phyloP scores from a whole-genome alignment of 2,888 invertebrate genomes.

The Notodonta ziczac region DNA sequence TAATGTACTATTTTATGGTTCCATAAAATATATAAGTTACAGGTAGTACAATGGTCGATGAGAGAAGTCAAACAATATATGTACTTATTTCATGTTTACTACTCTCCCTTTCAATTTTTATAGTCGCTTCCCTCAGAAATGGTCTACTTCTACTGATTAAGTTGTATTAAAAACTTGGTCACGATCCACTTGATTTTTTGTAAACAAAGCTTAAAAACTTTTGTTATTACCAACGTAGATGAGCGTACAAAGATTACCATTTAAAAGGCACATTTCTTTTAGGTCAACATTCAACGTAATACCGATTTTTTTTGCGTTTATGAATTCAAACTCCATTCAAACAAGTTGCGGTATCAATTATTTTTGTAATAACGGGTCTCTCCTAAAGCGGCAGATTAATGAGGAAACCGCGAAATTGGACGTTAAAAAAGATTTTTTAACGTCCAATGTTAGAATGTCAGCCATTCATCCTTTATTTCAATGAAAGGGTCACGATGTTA shows the following conservation, averaged over 20 bases:
- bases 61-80: conserved; percentile 23
- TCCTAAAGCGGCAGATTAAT: conserved; percentile 46
- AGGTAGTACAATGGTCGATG: conserved; percentile 12
- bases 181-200: not conserved
- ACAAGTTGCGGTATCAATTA: conserved; percentile 45
- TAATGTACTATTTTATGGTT: conserved; percentile 15
- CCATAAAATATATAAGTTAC: conserved; percentile 24
- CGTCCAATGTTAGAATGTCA: conserved; percentile 29
- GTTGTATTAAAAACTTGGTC: not conserved
- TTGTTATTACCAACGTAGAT: not conserved
- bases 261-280: not conserved
- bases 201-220: not conserved
- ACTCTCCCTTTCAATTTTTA: conserved; percentile 10
- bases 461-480: conserved; percentile 49
- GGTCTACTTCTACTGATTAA: not conserved
- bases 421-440: conserved; percentile 47
- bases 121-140: conserved; percentile 8
- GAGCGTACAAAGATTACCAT: not conserved
- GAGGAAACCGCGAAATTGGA: conserved; percentile 47
- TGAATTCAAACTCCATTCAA: conserved; percentile 24
- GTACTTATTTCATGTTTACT: conserved; percentile 28
- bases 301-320: not conserved
- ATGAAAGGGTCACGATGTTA: conserved; percentile 55
- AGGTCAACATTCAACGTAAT: not conserved
- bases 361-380: conserved; percentile 35